Conservation (phyloP, 2,113 vertebrate genomes). For the Panthera leo region DNA sequence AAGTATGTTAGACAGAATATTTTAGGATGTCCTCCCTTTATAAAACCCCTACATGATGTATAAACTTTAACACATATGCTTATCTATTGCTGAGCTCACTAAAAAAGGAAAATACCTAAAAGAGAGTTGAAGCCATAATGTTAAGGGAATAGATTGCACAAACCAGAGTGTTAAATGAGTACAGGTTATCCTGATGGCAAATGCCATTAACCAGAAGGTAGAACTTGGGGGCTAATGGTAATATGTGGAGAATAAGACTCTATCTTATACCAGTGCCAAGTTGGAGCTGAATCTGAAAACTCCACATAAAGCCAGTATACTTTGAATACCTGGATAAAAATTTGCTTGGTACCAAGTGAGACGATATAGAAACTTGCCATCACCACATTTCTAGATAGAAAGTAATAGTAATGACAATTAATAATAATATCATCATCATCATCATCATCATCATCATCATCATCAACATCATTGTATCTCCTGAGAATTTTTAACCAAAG, state of each 20-base stretch:
- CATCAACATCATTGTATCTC: neutral
- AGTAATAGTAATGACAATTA: neutral
- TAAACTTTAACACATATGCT: neutral
- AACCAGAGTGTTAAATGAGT: neutral
- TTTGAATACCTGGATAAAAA: neutral
- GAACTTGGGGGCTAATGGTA: neutral
- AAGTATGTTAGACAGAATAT: neutral
- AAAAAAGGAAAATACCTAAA: neutral
- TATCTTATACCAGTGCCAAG: neutral
- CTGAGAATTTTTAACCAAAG: conserved; percentile 3
- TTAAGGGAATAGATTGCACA: neutral
- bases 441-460: neutral
- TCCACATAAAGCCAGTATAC: neutral
- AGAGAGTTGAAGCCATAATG: neutral
- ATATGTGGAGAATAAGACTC: neutral
- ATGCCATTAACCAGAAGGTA: neutral
- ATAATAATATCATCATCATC: neutral
- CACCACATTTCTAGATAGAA: neutral
- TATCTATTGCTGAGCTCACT: neutral
- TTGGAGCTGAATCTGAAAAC: neutral
- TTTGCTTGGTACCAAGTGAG: neutral
- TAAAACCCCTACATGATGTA: neutral
- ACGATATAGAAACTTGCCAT: neutral
- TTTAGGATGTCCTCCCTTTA: neutral
- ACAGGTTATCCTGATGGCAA: neutral